Base-by-base conservation (phyloP, 2,888 invertebrate species). In the Aphidius colemani region DNA sequence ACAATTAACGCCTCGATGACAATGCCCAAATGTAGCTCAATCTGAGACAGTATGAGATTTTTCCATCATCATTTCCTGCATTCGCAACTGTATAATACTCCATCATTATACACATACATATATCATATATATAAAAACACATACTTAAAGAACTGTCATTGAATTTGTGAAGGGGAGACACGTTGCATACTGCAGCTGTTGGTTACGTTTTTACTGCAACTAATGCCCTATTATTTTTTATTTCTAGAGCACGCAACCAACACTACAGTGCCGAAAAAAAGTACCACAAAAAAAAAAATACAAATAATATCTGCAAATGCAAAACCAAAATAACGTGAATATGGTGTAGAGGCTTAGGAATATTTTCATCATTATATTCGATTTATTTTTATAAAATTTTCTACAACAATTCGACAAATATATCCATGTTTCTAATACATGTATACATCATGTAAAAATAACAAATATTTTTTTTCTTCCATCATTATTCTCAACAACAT, bases 221-320 rank as follows among this genome's bases (percentile, higher is more conserved):
- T 76, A 77, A 78, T 76, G 70, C 70, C 68, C 73, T 70, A 77
- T 76, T 77, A 76, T 77, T 75, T 74, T 71, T 74, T 71, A 69
- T 74, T 74, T 72, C 71, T 69, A 71, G 68, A 68, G 70, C 70
- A 59, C 40, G 57, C 46, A 57, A 57, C 45, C 18, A 45, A n/a
- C 43, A 43, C 13, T 55, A 30, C 2, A 30, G n/a, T n/a, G n/a
- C n/a, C n/a, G n/a, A n/a, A n/a, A n/a, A n/a, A n/a, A 4, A 18
- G 13, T 30, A 30, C 3, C 30, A 30, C 30, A 30, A 30, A 30
- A 30, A 30, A 5, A 0, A 30, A 30, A 30, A 30, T 30, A 30
- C 5, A 30, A 30, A 30, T 30, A 30, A 30, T 30, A 30, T 18
- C 13, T 30, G 30, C 30, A 30, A 4, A 30, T 30, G 30, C 30